Base-by-base conservation (phyloP, 2,113 vertebrate genomes). In the Nannospalax galili region DNA sequence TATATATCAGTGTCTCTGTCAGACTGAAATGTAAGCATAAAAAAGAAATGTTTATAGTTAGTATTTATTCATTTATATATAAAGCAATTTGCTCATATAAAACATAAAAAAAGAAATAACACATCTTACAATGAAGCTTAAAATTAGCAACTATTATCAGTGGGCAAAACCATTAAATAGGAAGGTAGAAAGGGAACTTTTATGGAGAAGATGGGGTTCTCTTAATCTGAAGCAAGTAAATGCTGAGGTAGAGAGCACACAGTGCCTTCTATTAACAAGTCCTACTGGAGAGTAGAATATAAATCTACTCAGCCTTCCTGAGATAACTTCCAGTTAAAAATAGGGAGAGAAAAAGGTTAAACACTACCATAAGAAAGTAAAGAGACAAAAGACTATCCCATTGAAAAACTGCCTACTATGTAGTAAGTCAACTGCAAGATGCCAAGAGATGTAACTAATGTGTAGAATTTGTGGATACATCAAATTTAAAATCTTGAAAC, bases 401-500 rank as follows among this genome's bases (percentile, higher is more conserved):
- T 32, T 16, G 40, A 52, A 52, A 52, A 52, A 93, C 16, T 58
- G 69, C 81, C 42, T 92, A 37, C 40, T 20, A 24, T 32, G 52
- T 1, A 82, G 32, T 48, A 94, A 80, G 19, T 28, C 48, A 94
- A 40, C 22, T 20, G 15, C 28, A 60, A 73, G n/a, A 37, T 73
- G 77, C 45, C n/a, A 91, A 88, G 6, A 80, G 16, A 92, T 10
- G 52, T 37, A 82, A 58, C 11, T 37, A 69, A 58, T 40, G 32
- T 67, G 9, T 86, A 65, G 14, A 91, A 40, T 26, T 82, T 73
- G 12, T 30, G 78, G 22, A 40, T 65, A 73, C 1, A 90, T 48
- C 78, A 91, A 88, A 96, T 32, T 70, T 64, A 20, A 75, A 67
- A 88, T 30, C 32, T 45, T 92, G 75, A 96, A 92, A 74, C 15